phyloP scores from a whole-genome alignment of 2,113 vertebrate genomes.

The Hyperopisus bebe region DNA sequence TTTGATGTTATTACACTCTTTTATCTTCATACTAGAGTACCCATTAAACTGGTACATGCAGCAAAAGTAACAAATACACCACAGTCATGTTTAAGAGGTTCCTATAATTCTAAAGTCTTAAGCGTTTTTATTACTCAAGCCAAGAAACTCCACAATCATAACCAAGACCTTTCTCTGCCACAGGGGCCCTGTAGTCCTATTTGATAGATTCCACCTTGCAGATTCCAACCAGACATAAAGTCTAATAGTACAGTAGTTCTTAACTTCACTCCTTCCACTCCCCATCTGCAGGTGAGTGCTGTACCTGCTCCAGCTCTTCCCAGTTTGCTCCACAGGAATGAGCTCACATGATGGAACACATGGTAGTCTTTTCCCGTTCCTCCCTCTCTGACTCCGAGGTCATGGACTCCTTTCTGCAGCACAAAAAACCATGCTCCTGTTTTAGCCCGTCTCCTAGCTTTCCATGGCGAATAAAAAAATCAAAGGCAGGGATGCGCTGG shows the following conservation, averaged over 20 bases:
- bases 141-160: neutral
- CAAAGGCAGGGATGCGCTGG: neutral
- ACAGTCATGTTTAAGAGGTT: neutral
- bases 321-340: neutral
- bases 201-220: neutral
- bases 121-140: neutral
- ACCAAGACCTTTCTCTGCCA: neutral
- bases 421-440: neutral
- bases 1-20: neutral
- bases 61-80: neutral
- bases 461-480: neutral
- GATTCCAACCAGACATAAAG: neutral
- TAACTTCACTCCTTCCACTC: neutral
- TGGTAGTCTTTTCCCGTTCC: constrained; percentile 70
- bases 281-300: neutral
- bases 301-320: neutral
- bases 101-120: neutral
- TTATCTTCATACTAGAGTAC: neutral
- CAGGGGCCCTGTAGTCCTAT: neutral
- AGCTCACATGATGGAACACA: constrained; percentile 84
- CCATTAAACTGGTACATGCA: neutral
- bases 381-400: constrained; percentile 58
- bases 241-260: neutral
- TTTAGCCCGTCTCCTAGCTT: neutral
- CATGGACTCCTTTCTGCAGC: constrained; percentile 61